Conservation (phyloP, 2,797 vertebrate species). For the Tragopan temminckii region DNA sequence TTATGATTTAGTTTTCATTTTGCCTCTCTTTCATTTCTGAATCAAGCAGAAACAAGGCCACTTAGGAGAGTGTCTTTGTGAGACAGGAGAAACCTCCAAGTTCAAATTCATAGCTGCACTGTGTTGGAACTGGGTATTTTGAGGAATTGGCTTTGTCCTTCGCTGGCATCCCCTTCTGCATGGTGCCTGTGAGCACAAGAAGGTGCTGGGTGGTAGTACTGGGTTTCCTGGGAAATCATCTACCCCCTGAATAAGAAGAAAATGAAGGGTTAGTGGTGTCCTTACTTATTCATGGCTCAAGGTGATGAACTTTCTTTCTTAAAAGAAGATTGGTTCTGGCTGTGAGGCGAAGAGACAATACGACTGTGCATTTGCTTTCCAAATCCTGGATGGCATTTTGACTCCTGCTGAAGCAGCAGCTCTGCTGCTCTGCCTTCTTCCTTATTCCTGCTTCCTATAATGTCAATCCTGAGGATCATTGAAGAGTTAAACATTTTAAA, state of each 20-base stretch:
- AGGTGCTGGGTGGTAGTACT: not conserved
- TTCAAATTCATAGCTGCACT: not conserved
- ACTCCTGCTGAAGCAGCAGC: not conserved
- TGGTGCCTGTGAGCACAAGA: accelerated
- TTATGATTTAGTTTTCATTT: slow-evolving; percentile 20
- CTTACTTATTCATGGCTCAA: not conserved
- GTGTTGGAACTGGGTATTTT: not conserved
- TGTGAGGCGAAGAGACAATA: not conserved
- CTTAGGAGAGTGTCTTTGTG: not conserved
- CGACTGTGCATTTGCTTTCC: not conserved
- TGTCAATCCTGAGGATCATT: not conserved
- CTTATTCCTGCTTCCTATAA: not conserved
- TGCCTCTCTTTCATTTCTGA: slow-evolving; percentile 21
- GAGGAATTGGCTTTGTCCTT: not conserved
- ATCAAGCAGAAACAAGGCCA: not conserved
- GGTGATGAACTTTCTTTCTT: not conserved
- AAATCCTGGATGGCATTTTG: not conserved
- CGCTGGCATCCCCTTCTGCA: not conserved
- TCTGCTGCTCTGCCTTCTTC: not conserved
- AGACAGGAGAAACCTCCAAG: not conserved
- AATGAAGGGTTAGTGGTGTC: not conserved
- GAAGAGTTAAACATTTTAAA: slow-evolving; percentile 6
- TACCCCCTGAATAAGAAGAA: not conserved
- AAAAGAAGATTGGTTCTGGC: not conserved
- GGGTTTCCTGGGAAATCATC: not conserved